These are phyloP conservation scores for Chaetogeoica ovagalla DNA, from an alignment of 2,888 invertebrate species.

Conservation along the genomic window DNA sequence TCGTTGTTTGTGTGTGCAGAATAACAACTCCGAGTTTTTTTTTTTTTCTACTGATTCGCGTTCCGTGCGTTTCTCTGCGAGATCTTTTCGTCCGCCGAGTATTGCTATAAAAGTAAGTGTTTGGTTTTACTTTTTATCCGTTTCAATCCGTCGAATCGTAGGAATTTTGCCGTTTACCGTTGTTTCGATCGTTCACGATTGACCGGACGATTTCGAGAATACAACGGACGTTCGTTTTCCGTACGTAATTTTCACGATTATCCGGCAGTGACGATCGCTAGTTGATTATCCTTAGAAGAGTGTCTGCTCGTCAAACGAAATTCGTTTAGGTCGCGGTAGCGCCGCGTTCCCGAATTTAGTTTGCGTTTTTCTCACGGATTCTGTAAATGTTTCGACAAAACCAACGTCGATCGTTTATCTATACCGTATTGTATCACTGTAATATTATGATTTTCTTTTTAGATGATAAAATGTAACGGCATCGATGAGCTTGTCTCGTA, in stretches of 20 bases:
- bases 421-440: too few species aligned
- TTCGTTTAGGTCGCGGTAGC: too few species aligned
- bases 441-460: too few species aligned
- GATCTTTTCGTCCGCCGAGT: neutral
- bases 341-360: too few species aligned
- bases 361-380: too few species aligned
- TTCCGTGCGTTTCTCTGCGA: neutral
- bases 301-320: too few species aligned
- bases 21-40: neutral
- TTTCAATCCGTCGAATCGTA: neutral
- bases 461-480: too few species aligned
- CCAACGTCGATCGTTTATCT: too few species aligned
- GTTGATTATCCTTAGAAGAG: too few species aligned
- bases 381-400: too few species aligned
- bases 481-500: too few species aligned
- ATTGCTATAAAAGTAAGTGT: constrained; percentile 37
- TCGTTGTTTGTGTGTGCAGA: neutral
- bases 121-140: constrained; percentile 27
- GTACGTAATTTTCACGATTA: neutral
- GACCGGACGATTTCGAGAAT: neutral
- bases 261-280: too few species aligned
- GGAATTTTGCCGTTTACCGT: neutral
- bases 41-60: neutral
- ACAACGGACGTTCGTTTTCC: neutral
- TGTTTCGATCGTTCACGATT: accelerated